Percentiles rank a stretch among this genome's conserved stretches.
Conservation (phyloP, 2,797 vertebrate genomes). For the Percopsis omiscomaycus region DNA sequence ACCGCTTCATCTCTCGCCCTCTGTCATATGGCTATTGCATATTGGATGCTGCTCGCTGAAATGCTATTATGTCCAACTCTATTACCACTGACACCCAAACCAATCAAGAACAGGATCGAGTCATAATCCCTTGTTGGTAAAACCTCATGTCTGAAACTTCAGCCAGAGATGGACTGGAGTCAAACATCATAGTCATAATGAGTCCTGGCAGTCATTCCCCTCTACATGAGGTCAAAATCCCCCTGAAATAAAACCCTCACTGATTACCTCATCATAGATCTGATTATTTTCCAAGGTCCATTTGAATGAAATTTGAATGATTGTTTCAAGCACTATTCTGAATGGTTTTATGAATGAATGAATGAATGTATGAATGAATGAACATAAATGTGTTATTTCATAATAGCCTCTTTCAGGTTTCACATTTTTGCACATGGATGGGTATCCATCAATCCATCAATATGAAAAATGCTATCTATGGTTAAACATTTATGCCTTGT, state of each 20-base stretch:
- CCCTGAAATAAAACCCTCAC: background rate
- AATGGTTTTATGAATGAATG: background rate
- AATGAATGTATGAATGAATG: background rate
- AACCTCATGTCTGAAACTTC: slow-evolving; percentile 35
- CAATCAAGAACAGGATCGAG: slow-evolving; percentile 50
- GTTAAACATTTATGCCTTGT: slow-evolving; percentile 53
- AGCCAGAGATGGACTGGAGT: slow-evolving; percentile 19
- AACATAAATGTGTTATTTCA: slow-evolving; percentile 1
- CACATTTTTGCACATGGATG: slow-evolving; percentile 15
- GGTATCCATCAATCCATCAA: slow-evolving; percentile 44
- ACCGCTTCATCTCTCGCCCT: slow-evolving; percentile 40
- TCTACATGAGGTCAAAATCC: background rate
- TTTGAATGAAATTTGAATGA: background rate
- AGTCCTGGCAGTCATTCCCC: slow-evolving; percentile 1
- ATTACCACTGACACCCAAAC: slow-evolving; percentile 53
- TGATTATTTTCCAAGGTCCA: slow-evolving; percentile 7
- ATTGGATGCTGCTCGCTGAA: slow-evolving; percentile 48
- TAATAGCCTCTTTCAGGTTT: background rate
- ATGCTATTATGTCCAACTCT: slow-evolving; percentile 52
- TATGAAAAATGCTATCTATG: slow-evolving; percentile 52
- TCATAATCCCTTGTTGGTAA: slow-evolving; percentile 49
- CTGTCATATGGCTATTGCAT: slow-evolving; percentile 38
- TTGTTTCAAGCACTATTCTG: background rate
- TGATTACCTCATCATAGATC: slow-evolving; percentile 8
- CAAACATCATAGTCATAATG: slow-evolving; percentile 4